These are phyloP conservation scores for Phragmatobia fuliginosa DNA, from an alignment of 2,888 invertebrate species.

Conservation along the genomic window DNA sequence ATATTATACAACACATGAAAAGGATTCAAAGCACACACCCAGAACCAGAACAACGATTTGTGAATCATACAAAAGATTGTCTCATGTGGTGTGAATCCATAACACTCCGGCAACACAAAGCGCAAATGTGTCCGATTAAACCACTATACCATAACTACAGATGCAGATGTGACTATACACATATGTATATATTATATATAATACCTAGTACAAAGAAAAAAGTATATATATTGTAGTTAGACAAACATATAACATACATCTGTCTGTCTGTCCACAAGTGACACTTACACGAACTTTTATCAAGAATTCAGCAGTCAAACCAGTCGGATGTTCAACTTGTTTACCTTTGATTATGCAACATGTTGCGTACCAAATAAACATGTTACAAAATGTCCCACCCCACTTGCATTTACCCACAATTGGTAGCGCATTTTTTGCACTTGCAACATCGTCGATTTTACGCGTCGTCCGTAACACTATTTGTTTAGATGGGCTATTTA, in stretches of 20 bases:
- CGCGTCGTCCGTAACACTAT: not conserved
- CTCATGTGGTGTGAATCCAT: no score
- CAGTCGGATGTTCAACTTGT: conserved; percentile 14
- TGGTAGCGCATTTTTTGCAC: not conserved
- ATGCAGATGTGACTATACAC: no score
- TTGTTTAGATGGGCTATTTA: conserved; percentile 1
- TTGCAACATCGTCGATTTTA: not conserved
- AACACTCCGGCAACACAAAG: no score
- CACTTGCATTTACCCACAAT: not conserved
- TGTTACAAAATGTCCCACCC: conserved; percentile 16
- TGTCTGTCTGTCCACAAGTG: conserved; percentile 6
- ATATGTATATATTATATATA: no score
- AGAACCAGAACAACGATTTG: no score
- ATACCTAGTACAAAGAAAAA: not conserved
- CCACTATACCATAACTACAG: no score
- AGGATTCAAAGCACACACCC: no score
- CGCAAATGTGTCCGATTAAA: no score
- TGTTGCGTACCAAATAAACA: conserved; percentile 5
- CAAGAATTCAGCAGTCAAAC: conserved; percentile 12
- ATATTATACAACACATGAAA: no score
- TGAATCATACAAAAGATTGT: no score
- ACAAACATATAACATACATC: not conserved
- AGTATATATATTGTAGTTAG: not conserved
- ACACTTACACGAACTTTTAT: conserved; percentile 12
- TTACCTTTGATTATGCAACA: conserved; percentile 17